Percentiles rank a stretch among this genome's conserved stretches.
phyloP scores from a whole-genome alignment of 1,140 invertebrate species.

The Drosophila arawakana region DNA sequence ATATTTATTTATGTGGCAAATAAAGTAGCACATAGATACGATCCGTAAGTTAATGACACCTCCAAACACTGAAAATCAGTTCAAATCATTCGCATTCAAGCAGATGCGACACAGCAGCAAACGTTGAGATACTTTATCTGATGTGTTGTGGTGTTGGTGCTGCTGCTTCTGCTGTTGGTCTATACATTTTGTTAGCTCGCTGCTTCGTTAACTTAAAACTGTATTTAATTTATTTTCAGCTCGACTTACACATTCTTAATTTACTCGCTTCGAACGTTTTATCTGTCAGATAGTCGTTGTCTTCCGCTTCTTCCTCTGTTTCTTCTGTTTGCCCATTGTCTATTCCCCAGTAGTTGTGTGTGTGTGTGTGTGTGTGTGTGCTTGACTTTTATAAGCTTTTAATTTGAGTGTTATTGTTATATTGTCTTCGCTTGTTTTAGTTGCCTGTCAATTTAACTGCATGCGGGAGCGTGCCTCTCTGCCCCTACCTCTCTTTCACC shows the following conservation, averaged over 20 bases:
- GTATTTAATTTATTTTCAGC: constrained; percentile 66
- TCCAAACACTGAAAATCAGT: not conserved
- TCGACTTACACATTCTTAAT: constrained; percentile 52
- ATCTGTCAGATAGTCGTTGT: constrained; percentile 55
- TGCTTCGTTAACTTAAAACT: constrained; percentile 38
- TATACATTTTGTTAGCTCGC: constrained; percentile 35
- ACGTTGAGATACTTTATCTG: constrained; percentile 65
- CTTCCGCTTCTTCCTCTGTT: not conserved
- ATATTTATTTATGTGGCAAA: not conserved
- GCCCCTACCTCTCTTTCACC: not conserved
- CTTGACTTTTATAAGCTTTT: constrained; percentile 77
- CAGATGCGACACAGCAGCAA: not conserved
- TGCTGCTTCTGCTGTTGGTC: constrained; percentile 20
- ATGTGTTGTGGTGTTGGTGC: constrained; percentile 41
- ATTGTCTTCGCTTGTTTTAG: constrained; percentile 52
- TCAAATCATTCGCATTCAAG: constrained; percentile 14
- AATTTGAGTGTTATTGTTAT: constrained; percentile 75
- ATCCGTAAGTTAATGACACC: constrained; percentile 27
- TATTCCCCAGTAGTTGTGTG: not conserved
- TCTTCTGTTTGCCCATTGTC: constrained; percentile 36
- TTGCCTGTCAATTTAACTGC: constrained; percentile 47
- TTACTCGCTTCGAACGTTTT: constrained; percentile 36
- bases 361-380: constrained; percentile 23
- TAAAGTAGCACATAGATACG: constrained; percentile 7
- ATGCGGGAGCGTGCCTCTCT: constrained; percentile 39